Percentiles rank a stretch among this genome's conserved stretches.
These are phyloP conservation scores for Lepidurus packardi DNA, from an alignment of 1,140 invertebrate species.

Conservation along the genomic window DNA sequence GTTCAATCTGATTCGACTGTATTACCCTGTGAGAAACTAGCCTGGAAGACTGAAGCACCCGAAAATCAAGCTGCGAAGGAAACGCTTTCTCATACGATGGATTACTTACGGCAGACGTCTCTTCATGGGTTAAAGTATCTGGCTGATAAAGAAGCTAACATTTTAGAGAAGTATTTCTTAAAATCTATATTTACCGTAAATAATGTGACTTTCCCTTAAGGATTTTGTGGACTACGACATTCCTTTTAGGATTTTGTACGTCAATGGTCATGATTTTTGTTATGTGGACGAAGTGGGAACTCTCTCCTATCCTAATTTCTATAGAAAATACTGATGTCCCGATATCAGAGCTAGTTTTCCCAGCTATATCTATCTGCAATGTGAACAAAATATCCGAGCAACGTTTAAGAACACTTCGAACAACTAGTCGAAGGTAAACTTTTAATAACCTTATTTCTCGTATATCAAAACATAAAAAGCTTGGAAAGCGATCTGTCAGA, in stretches of 20 bases:
- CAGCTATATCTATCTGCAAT: slow-evolving; percentile 34
- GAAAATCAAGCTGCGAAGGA: not conserved
- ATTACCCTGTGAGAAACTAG: not conserved
- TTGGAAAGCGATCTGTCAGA: not conserved
- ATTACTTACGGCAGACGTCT: slow-evolving; percentile 28
- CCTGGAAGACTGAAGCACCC: not conserved
- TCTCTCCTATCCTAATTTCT: slow-evolving; percentile 28
- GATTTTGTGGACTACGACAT: slow-evolving; percentile 29
- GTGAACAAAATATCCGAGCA: slow-evolving; percentile 34
- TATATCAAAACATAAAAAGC: not conserved
- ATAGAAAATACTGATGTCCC: slow-evolving; percentile 31
- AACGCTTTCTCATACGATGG: not conserved
- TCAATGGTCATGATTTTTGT: slow-evolving; percentile 25
- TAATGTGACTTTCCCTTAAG: not conserved
- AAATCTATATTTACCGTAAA: not conserved
- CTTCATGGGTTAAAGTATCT: slow-evolving; percentile 32
- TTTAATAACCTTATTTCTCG: not conserved
- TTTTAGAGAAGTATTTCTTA: slow-evolving; percentile 27
- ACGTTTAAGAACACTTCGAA: not conserved
- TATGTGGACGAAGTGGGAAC: slow-evolving; percentile 32
- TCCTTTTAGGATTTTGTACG: slow-evolving; percentile 26
- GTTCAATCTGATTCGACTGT: not conserved
- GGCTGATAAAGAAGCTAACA: slow-evolving; percentile 29
- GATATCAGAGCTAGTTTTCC: slow-evolving; percentile 25
- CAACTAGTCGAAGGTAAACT: not conserved